Percentiles rank a stretch among this genome's conserved stretches.
phyloP scores from a whole-genome alignment of 2,113 vertebrate genomes.

The rabbit (Oryctolagus cuniculus) region mOryCun1.1 NC_091453.1:88236001-88236500 shows the following conservation, averaged over 20 bases:
- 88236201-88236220: conserved; percentile 52
- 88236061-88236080: too few species aligned
- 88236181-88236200: conserved; percentile 33
- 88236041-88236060: too few species aligned
- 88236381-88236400: background rate
- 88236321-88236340: conserved; percentile 15
- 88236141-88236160: background rate
- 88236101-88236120: background rate
- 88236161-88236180: conserved; percentile 52
- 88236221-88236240: conserved; percentile 52
- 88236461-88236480: conserved; percentile 34
- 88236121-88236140: background rate
- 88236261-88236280: conserved; percentile 62
- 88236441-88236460: background rate
- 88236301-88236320: conserved; percentile 31
- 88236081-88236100: too few species aligned
- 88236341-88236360: conserved; percentile 5
- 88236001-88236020: too few species aligned
- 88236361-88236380: background rate
- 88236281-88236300: conserved; percentile 51
- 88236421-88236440: conserved; percentile 38
- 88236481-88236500: conserved; percentile 19
- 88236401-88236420: background rate
- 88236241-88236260: background rate
- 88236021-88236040: too few species aligned